These are phyloP conservation scores for Cyrtorhinus lividipennis DNA, from an alignment of 1,140 invertebrate genomes.

Conservation along the genomic window DNA sequence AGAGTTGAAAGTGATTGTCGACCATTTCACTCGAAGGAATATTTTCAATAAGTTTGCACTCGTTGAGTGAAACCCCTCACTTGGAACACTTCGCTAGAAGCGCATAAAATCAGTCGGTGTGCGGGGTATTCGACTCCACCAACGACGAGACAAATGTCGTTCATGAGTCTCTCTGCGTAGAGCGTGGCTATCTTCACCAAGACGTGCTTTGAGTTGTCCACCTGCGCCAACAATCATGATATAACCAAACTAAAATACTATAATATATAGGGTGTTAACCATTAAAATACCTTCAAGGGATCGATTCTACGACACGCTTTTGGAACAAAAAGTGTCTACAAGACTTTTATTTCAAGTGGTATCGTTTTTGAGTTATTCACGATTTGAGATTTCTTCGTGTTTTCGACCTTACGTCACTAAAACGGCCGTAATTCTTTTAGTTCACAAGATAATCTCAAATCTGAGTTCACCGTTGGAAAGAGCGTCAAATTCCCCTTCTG, in stretches of 20 bases:
- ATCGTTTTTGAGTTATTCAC: background rate
- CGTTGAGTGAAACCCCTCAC: constrained; percentile 30
- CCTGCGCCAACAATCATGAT: constrained; percentile 33
- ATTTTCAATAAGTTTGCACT: background rate
- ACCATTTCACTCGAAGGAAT: background rate
- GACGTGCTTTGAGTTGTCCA: constrained; percentile 65
- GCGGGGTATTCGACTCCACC: constrained; percentile 67
- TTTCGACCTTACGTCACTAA: too few relatives aligned
- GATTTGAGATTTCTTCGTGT: too few relatives aligned
- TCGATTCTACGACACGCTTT: background rate
- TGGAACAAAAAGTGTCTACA: background rate
- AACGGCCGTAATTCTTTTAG: too few relatives aligned
- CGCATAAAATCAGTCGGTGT: constrained; percentile 82
- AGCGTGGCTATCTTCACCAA: constrained; percentile 65
- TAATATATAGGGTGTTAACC: background rate
- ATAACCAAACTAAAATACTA: background rate
- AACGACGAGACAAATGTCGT: constrained; percentile 69
- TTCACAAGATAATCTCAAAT: too few relatives aligned
- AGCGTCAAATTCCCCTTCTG: too few relatives aligned
- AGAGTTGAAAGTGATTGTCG: background rate
- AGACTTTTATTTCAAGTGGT: background rate
- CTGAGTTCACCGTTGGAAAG: too few relatives aligned
- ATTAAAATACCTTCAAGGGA: background rate
- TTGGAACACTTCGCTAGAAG: constrained; percentile 90
- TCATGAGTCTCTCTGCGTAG: constrained; percentile 70